phyloP scores from a whole-genome alignment of 1,140 invertebrate species.

The Leptinotarsa lineolata region DNA sequence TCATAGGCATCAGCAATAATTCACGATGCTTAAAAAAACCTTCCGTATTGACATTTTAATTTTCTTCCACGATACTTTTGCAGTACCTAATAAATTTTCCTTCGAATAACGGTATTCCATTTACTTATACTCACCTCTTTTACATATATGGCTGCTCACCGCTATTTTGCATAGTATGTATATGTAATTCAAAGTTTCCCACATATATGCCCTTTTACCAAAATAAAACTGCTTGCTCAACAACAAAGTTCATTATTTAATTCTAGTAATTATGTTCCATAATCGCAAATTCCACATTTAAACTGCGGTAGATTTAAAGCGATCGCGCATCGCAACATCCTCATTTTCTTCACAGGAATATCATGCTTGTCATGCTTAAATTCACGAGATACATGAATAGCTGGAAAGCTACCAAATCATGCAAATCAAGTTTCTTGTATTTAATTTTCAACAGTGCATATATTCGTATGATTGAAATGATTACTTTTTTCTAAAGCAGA shows the following conservation, averaged over 20 bases:
- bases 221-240: neutral
- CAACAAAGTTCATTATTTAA: slow-evolving; percentile 18
- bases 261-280: slow-evolving; percentile 21
- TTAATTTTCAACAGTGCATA: too few species aligned
- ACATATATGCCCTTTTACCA: slow-evolving; percentile 21
- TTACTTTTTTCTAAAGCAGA: too few species aligned
- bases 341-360: neutral
- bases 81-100: slow-evolving; percentile 24
- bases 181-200: slow-evolving; percentile 17
- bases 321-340: neutral
- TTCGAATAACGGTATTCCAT: slow-evolving; percentile 25
- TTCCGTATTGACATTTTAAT: slow-evolving; percentile 20
- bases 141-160: slow-evolving; percentile 27
- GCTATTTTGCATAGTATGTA: slow-evolving; percentile 29
- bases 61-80: slow-evolving; percentile 24
- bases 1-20: neutral
- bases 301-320: neutral
- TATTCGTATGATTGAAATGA: too few species aligned
- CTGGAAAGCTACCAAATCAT: too few species aligned
- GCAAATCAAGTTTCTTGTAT: too few species aligned
- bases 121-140: slow-evolving; percentile 29
- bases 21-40: slow-evolving; percentile 14
- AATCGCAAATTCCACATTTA: slow-evolving; percentile 1
- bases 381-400: neutral
- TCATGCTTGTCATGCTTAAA: neutral